phyloP scores from a whole-genome alignment of 1,140 invertebrate species.

The Mya arenaria region DNA sequence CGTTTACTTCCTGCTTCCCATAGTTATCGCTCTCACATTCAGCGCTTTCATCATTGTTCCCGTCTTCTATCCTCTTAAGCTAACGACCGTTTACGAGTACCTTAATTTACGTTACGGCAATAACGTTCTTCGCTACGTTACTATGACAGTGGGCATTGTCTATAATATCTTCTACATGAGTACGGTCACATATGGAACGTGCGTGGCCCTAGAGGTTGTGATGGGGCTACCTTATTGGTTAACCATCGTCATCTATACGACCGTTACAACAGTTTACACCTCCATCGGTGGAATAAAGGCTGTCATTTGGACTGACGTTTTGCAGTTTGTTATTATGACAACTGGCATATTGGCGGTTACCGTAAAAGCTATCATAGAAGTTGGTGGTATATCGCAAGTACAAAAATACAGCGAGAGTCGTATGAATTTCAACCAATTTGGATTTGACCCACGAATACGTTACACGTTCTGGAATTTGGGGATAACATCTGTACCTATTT shows the following conservation, averaged over 20 bases:
- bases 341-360: slow-evolving; percentile 7
- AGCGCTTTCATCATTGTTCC: slow-evolving; percentile 51
- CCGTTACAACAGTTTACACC: slow-evolving; percentile 19
- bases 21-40: slow-evolving; percentile 29
- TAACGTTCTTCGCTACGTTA: neutral
- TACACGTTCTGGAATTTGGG: slow-evolving; percentile 4
- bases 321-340: slow-evolving; percentile 7
- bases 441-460: slow-evolving; percentile 1
- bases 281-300: slow-evolving; percentile 27
- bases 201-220: slow-evolving; percentile 22
- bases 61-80: slow-evolving; percentile 49
- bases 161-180: slow-evolving; percentile 20
- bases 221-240: slow-evolving; percentile 35
- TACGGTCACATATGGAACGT: neutral
- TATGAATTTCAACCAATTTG: neutral
- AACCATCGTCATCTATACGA: slow-evolving; percentile 14
- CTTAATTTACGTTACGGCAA: slow-evolving; percentile 13
- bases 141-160: neutral
- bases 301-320: slow-evolving; percentile 26
- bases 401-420: neutral
- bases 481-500: neutral
- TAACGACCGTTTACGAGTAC: slow-evolving; percentile 54
- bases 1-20: slow-evolving; percentile 32
- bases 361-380: neutral
- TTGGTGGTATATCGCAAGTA: neutral